phyloP scores from a whole-genome alignment of 1,140 invertebrate genomes.

The Tetranychus cinnabarinus region DNA sequence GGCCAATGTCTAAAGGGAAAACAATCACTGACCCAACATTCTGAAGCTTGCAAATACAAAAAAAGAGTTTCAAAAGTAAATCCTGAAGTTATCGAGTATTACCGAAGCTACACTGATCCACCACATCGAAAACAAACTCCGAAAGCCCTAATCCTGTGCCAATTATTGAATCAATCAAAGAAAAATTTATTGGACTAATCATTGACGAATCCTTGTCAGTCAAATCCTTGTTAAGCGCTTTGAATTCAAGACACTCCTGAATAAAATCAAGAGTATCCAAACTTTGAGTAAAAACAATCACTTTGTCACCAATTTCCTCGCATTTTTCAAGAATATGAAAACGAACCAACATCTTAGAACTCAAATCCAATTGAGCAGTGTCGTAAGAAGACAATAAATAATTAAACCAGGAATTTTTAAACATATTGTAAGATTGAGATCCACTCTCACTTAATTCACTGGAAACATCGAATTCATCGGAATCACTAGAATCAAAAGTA shows the following conservation, averaged over 20 bases:
- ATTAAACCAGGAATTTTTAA: constrained; percentile 33
- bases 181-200: no score
- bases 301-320: constrained; percentile 57
- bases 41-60: no score
- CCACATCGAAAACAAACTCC: no score
- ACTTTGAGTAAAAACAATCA: constrained; percentile 90
- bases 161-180: no score
- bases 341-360: constrained; percentile 81
- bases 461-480: background rate
- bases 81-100: no score
- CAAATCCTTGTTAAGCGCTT: no score
- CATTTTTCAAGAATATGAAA: constrained; percentile 79
- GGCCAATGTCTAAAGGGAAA: no score
- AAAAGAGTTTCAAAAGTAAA: no score
- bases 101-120: no score
- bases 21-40: no score
- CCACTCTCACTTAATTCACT: background rate
- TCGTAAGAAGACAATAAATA: constrained; percentile 65
- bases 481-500: background rate
- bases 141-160: no score
- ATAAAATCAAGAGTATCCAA: constrained; percentile 78
- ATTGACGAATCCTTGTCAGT: no score
- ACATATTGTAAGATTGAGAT: background rate
- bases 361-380: constrained; percentile 60
- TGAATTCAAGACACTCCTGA: background rate